Percentiles rank a stretch among this genome's conserved stretches.
These are phyloP conservation scores for Huso huso DNA, from an alignment of 2,797 vertebrate species.

Conservation along the genomic window DNA sequence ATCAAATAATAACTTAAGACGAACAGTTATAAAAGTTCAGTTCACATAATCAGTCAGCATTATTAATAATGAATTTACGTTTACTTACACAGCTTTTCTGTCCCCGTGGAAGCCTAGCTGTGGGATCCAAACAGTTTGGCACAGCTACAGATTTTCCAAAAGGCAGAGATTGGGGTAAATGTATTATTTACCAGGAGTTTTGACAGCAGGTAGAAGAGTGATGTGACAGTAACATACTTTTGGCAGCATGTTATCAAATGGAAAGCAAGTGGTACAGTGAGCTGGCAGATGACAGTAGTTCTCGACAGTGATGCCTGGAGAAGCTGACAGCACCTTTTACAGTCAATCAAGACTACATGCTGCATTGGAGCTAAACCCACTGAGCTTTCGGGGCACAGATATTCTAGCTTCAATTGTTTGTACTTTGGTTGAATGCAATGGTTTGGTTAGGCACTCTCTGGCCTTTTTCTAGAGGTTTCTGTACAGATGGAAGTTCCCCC, in stretches of 20 bases:
- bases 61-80: conserved; percentile 17
- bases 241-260: conserved; percentile 75
- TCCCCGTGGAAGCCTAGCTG: conserved; percentile 2
- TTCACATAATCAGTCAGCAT: not conserved
- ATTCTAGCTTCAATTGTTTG: not conserved
- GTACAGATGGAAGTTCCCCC: not conserved
- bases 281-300: conserved; percentile 86
- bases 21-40: not conserved
- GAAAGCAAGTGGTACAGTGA: conserved; percentile 83
- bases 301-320: conserved; percentile 82
- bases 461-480: no score
- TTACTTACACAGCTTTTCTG: not conserved
- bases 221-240: conserved; percentile 74
- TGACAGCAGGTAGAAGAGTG: conserved; percentile 86
- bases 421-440: not conserved
- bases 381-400: conserved; percentile 49
- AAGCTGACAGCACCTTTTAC: conserved; percentile 82
- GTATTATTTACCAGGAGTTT: conserved; percentile 89
- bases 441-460: not conserved
- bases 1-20: no score
- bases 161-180: conserved; percentile 48
- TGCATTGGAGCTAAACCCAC: conserved; percentile 57
- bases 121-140: not conserved
- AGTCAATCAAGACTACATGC: conserved; percentile 76
- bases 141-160: conserved; percentile 30